phyloP scores from a whole-genome alignment of 2,888 invertebrate genomes.

The Hemistola chrysoprasaria region DNA sequence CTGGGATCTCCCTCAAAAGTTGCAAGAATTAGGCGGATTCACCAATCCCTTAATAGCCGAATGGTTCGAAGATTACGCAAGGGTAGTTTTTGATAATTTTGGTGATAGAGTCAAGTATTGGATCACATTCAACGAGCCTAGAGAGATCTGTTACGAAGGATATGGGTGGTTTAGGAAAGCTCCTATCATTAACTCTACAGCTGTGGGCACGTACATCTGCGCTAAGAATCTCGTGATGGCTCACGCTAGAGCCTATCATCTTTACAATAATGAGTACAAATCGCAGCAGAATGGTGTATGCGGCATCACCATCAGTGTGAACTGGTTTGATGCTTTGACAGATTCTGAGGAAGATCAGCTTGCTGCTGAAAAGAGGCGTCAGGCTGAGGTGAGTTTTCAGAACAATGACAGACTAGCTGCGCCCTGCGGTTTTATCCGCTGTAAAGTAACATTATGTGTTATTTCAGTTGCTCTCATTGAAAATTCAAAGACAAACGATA shows the following conservation, averaged over 20 bases:
- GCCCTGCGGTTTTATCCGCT: no score
- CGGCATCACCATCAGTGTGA: conserved; percentile 49
- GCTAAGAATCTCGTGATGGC: conserved; percentile 74
- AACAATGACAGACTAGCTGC: no score
- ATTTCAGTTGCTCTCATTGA: background rate
- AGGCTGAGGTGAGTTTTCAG: conserved; percentile 38
- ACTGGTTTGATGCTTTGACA: conserved; percentile 45
- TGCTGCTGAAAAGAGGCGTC: conserved; percentile 55
- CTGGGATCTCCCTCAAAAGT: conserved; percentile 77
- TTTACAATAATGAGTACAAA: conserved; percentile 60
- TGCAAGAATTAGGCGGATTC: conserved; percentile 81
- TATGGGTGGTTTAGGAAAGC: conserved; percentile 61
- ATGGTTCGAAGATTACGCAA: conserved; percentile 76
- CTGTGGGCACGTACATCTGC: conserved; percentile 73
- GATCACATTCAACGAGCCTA: conserved; percentile 83
- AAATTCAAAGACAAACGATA: background rate
- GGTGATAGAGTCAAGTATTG: conserved; percentile 78
- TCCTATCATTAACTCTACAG: conserved; percentile 59
- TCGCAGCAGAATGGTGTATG: conserved; percentile 42
- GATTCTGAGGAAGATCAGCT: conserved; percentile 53
- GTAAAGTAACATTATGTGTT: conserved; percentile 2
- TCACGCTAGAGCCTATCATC: conserved; percentile 73
- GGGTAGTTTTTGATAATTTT: conserved; percentile 60
- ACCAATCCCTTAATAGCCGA: conserved; percentile 59
- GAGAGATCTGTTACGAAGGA: conserved; percentile 58